A percentile compares a stretch with the other conserved stretches of the same genome.
Evolutionary conservation across 2,797 vertebrate genomes (phyloP).

Genomic region (Pelochelys cantorii): DNA sequence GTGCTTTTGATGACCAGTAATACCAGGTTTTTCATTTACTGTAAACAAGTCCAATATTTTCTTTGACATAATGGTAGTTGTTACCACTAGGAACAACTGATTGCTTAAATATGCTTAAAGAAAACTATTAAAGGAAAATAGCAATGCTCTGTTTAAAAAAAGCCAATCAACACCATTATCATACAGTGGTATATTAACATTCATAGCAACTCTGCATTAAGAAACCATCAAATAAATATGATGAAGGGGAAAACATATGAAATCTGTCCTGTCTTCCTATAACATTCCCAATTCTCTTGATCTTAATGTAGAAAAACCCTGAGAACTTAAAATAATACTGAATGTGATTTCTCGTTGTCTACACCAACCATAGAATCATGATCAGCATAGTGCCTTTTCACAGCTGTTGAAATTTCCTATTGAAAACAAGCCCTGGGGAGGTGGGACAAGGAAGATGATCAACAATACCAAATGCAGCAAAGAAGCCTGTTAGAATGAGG

Average conservation of each 20-base stretch:
- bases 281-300: not conserved
- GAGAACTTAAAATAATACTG: rapidly evolving
- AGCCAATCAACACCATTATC: not conserved
- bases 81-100: constrained; percentile 24
- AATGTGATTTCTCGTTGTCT: not conserved
- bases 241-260: not conserved
- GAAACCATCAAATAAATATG: rapidly evolving
- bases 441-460: rapidly evolving
- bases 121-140: constrained; percentile 44
- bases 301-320: not conserved
- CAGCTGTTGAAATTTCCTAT: not conserved
- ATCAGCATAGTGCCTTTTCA: not conserved
- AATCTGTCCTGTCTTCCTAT: not conserved
- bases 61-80: not conserved
- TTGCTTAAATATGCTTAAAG: not conserved
- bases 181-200: not conserved
- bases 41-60: constrained; percentile 21
- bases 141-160: not conserved
- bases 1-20: constrained; percentile 32
- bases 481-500: not conserved
- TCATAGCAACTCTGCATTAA: not conserved
- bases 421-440: not conserved
- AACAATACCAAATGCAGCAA: rapidly evolving
- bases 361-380: rapidly evolving
- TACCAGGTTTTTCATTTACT: not conserved